Evolutionary conservation across 2,113 vertebrate species (phyloP).

Genomic region (Cygnus atratus): DNA sequence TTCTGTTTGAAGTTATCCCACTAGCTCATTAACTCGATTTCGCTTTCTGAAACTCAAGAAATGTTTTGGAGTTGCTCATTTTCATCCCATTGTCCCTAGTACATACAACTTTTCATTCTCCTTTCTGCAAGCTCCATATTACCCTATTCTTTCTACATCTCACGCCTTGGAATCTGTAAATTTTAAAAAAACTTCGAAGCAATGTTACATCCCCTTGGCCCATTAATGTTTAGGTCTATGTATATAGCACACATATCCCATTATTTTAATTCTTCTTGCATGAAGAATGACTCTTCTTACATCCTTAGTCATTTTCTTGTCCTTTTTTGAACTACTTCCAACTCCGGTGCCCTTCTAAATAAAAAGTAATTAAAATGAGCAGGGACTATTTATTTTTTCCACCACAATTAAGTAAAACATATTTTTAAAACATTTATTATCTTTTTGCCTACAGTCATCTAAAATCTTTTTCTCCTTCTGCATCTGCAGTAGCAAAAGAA

Average conservation of each 20-base stretch:
- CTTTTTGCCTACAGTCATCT: not conserved
- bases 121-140: not conserved
- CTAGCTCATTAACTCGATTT: rapidly evolving
- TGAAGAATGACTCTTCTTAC: not conserved
- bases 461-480: not conserved
- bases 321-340: not conserved
- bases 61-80: not conserved
- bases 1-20: not conserved
- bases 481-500: not conserved
- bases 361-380: not conserved
- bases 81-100: not conserved
- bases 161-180: not conserved
- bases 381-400: not conserved
- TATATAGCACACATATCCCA: not conserved
- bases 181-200: not conserved
- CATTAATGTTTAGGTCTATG: not conserved
- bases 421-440: not conserved
- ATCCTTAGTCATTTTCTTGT: not conserved
- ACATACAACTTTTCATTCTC: not conserved
- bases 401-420: not conserved
- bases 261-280: not conserved
- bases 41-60: not conserved
- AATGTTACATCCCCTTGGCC: not conserved
- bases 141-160: not conserved
- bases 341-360: not conserved